Conservation (phyloP, 2,113 vertebrate genomes). For the Dascyllus trimaculatus region DNA sequence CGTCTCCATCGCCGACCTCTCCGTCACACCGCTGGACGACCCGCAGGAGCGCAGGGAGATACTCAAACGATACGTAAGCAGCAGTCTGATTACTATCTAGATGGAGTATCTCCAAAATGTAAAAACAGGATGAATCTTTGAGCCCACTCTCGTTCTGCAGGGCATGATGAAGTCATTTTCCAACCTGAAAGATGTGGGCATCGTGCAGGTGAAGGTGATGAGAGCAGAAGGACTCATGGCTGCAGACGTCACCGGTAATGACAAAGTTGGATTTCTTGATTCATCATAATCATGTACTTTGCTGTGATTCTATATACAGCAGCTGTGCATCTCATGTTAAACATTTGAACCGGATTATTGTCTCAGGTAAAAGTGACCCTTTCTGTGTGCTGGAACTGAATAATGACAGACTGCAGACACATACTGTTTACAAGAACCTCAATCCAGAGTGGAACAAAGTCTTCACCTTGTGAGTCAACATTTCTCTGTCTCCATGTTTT, state of each 20-base stretch:
- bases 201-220: conserved; percentile 95
- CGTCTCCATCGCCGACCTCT: conserved; percentile 91
- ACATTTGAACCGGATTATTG: background rate
- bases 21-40: conserved; percentile 89
- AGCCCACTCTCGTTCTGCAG: conserved; percentile 72
- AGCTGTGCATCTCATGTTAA: background rate
- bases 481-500: no score
- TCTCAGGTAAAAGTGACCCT: conserved; percentile 93
- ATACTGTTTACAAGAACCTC: conserved; percentile 95
- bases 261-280: background rate
- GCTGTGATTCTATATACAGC: no score
- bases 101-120: background rate
- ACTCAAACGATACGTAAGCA: conserved; percentile 90
- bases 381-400: conserved; percentile 95
- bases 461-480: conserved; percentile 93
- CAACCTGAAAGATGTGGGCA: conserved; percentile 92
- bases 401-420: conserved; percentile 93
- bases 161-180: conserved; percentile 85
- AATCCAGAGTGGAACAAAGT: conserved; percentile 96
- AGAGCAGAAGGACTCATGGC: conserved; percentile 95
- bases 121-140: conserved; percentile 50
- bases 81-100: background rate
- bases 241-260: conserved; percentile 93
- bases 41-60: conserved; percentile 87
- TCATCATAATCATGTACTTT: no score